Base-by-base conservation (phyloP, 2,888 invertebrate genomes). In the Troides oblongomaculatus region DNA sequence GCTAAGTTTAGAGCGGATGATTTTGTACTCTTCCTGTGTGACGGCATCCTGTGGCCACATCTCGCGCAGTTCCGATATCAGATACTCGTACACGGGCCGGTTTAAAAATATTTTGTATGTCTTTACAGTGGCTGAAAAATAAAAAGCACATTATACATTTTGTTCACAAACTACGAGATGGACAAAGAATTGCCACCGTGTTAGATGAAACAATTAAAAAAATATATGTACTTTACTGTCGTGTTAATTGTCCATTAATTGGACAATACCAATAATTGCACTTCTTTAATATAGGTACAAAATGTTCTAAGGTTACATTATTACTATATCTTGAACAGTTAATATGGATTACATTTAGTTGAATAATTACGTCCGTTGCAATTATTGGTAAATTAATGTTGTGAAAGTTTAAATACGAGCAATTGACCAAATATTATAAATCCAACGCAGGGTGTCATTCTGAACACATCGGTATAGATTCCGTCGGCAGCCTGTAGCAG, bases 361-460 rank as follows among this genome's bases (percentile, higher is more conserved):
- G 18, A 18, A n/a, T n/a, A n/a, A 53, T 53, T n/a, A 53, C 18
- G 5, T n/a, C 6, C 6, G 7, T 5, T 12, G n/a, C 18, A 53
- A 53, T n/a, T n/a, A n/a, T 53, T 53, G 14, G n/a, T 53, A n/a
- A 53, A 53, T 53, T 12, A 1, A 5, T 5, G n/a, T n/a, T 53
- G 23, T 58, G 25, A 58, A 58, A 3, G 25, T 23, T 18, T n/a
- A 2, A 58, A 23, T 23, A 5, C 12, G 23, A 23, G 25, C n/a
- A 66, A 76, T 78, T 56, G 23, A 89, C 89, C 85, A 14, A 90
- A 75, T 2, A 88, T 53, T 36, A 87, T 66, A 62, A 87, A 89
- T 8, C 87, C 88, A 8, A 87, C 75, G 67, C 89, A 89, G 0
- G 90, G 90, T 83, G 87, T 83, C 88, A 88, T 88, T 46, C 81